Percentiles rank a stretch among this genome's conserved stretches.
Evolutionary conservation across 2,797 vertebrate genomes (phyloP).

Genomic region (Notolabrus celidotus): DNA sequence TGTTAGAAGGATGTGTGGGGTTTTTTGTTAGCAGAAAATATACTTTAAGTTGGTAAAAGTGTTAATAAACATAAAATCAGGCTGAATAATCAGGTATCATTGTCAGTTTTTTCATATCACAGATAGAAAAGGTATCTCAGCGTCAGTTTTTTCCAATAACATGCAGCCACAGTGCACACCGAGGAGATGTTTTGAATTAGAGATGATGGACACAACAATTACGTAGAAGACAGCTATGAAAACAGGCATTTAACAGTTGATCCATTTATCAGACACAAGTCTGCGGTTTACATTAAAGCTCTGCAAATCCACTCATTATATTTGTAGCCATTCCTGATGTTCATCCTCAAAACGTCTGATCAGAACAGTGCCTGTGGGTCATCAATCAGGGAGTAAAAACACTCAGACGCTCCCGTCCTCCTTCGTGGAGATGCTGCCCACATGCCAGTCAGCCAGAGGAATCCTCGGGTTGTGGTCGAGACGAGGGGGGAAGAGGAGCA

Average conservation of each 20-base stretch:
- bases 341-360: constrained; percentile 54
- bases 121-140: no score
- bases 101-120: no score
- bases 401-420: constrained; percentile 34
- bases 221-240: constrained; percentile 40
- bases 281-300: constrained; percentile 58
- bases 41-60: no score
- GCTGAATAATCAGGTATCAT: no score
- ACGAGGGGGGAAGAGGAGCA: constrained; percentile 65
- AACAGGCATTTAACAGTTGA: constrained; percentile 65
- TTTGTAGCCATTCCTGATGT: constrained; percentile 40
- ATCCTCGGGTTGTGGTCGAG: constrained; percentile 75
- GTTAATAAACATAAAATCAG: no score
- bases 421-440: constrained; percentile 59
- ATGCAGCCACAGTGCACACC: background rate
- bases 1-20: no score
- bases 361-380: constrained; percentile 51
- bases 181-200: constrained; percentile 47
- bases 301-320: constrained; percentile 64
- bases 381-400: constrained; percentile 57
- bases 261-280: constrained; percentile 70
- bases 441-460: constrained; percentile 69
- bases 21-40: no score
- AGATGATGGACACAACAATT: constrained; percentile 61
- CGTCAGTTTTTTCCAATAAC: no score